Evolutionary conservation across 2,888 invertebrate species (phyloP), one percentile per base, ranked within the genome.

Genomic region (Agrilus cyanescens): DNA sequence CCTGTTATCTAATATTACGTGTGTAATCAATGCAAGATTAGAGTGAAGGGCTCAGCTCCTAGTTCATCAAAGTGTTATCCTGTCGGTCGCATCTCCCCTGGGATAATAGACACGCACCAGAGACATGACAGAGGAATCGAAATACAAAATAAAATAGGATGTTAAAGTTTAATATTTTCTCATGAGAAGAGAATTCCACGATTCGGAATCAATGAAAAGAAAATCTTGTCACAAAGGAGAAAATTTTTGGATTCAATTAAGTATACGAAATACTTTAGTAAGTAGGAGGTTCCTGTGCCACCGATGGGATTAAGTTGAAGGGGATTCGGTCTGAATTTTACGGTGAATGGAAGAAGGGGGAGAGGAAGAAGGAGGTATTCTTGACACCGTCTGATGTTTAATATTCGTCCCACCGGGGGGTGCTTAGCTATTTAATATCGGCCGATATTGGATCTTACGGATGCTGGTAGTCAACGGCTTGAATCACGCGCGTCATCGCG

Each of bases 21-120:
- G 59, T 57, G 60, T 62, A 64, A 64, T 65, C 64, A 63, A 63
- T 62, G 63, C 56, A 57, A 64, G 65, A 65, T 65, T 65, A 65
- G 63, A 58, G 56, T 57, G 61, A 61, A 61, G 55, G 53, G 53
- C 58, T 57, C 60, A 54, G 59, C 58, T 52, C 58, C 60, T 62
- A 61, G 62, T 62, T 57, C 53, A 52, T 53, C 52, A 57, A 25
- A 25, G 25, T 25, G 25, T 25, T 25, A 25, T 25, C 25, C 25
- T 25, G 25, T 25, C 25, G 25, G 25, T 25, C 25, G 25, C 56
- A 60, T 62, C 61, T 59, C 61, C 61, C 60, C 52, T 52, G 60
- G 56, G 62, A 57, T 20, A 20, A 20, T 7, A 20, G 20, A 20
- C 20, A 6, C 6, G 20, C 20, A n/a, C n/a, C n/a, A n/a, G n/a